Evolutionary conservation across 2,888 invertebrate species (phyloP), one percentile per base, ranked within the genome.

Genomic region (Adineta ricciae): DNA sequence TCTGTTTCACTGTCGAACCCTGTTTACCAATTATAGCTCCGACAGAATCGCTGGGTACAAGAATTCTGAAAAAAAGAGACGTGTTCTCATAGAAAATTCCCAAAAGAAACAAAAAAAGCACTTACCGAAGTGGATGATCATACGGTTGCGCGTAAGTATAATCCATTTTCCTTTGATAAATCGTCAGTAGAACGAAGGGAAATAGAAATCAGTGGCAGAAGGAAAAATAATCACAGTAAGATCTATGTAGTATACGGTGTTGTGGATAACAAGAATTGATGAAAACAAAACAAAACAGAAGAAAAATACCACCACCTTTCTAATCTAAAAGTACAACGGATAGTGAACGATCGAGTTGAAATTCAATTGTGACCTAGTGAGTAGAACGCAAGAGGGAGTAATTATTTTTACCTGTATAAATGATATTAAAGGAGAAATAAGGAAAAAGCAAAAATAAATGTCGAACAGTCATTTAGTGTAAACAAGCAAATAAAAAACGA

Each of bases 21-120:
- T 96, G 96, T 87, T 96, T 93, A 85, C 99, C 99, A 90, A 99
- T 98, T 88, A 99, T 97, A 88, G 98, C 97, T 87, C 98, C 98
- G 87, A 97, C 94, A 95, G 96, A 97, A 91, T 97, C 97, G 90
- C 96, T 96, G 90, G 96, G 95, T 87, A 97, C 97, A 88, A 97
- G 93, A 89, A 97, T 94, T 87, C 92, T 91, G 16, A 24, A 3
- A 11, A 41, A 24, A 9, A 19, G 11, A 73, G 19, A n/a, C n/a
- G n/a, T n/a, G n/a, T n/a, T n/a, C 11, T 19, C 1, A 36, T 21
- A 14, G 21, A 7, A 21, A 41, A 1, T 41, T 7, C 1, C 11
- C 2, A n/a, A 19, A n/a, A 41, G 11, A 14, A 41, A 14, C 14
- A 78, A 9, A 21, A 38, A 24, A 21, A 24, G 9, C 2, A 0